Evolutionary conservation across 37 sponge, comb jelly and placozoan species (phyloP).

Genomic region (Geodia barretti): DNA sequence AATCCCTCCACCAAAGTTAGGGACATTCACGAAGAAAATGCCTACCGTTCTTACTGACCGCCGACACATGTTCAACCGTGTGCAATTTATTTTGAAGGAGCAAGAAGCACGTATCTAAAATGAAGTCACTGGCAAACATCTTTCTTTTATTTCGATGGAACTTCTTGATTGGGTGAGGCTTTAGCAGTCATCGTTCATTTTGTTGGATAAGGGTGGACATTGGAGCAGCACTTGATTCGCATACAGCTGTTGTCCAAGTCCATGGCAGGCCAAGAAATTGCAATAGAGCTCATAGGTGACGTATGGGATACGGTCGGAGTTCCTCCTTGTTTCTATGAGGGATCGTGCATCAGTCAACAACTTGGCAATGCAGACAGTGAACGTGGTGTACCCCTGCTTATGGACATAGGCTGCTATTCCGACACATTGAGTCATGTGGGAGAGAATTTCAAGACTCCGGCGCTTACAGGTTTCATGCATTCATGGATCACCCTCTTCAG

Average conservation of each 20-base stretch:
- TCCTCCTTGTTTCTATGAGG: slow-evolving; percentile 22
- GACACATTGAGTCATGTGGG: slow-evolving; percentile 10
- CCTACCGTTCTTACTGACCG: slow-evolving; percentile 26
- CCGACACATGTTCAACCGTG: slow-evolving; percentile 11
- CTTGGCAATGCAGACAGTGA: slow-evolving; percentile 15
- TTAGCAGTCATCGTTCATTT: slow-evolving; percentile 27
- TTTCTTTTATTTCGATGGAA: slow-evolving; percentile 43
- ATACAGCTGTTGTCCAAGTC: slow-evolving; percentile 28
- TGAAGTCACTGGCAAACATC: slow-evolving; percentile 5
- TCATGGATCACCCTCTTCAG: slow-evolving; percentile 20
- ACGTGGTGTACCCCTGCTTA: slow-evolving; percentile 23
- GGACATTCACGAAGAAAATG: slow-evolving; percentile 40
- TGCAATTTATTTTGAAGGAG: slow-evolving; percentile 30
- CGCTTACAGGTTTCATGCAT: slow-evolving; percentile 10
- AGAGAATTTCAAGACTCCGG: slow-evolving; percentile 28
- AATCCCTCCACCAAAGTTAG: slow-evolving; percentile 29
- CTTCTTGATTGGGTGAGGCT: slow-evolving; percentile 47
- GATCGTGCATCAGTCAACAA: slow-evolving; percentile 28
- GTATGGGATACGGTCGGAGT: slow-evolving; percentile 4
- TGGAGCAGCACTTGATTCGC: slow-evolving; percentile 27
- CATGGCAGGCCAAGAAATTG: slow-evolving; percentile 4
- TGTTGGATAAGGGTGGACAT: slow-evolving; percentile 15
- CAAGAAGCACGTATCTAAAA: slow-evolving; percentile 25
- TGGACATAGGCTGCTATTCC: slow-evolving; percentile 45
- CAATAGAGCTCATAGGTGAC: slow-evolving; percentile 9